Percentiles rank a stretch among this genome's conserved stretches.
Conservation (phyloP, 2,113 vertebrate species). For the Helogale parvula region DNA sequence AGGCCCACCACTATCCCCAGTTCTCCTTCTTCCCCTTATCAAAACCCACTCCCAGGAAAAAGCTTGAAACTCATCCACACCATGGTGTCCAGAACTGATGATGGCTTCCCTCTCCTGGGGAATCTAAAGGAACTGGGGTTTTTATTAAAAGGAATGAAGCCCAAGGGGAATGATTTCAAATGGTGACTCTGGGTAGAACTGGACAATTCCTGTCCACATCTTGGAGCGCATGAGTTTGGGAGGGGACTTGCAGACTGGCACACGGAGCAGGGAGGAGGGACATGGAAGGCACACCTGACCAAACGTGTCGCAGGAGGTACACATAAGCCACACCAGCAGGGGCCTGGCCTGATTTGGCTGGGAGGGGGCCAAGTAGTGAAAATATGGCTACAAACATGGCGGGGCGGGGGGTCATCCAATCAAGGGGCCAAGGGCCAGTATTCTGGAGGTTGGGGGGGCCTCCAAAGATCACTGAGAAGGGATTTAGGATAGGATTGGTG, state of each 20-base stretch:
- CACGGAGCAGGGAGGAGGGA: neutral
- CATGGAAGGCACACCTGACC: neutral
- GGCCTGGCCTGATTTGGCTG: neutral
- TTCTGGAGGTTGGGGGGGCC: accelerated
- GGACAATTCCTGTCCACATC: neutral
- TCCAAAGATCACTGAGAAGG: neutral
- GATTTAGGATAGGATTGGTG: too few relatives aligned
- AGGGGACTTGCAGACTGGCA: neutral
- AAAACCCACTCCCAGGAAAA: neutral
- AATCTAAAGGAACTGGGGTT: neutral
- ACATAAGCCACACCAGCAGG: accelerated
- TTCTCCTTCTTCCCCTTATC: neutral
- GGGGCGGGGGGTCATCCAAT: neutral
- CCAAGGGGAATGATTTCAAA: neutral
- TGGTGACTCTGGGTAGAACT: neutral
- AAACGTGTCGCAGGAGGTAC: too few relatives aligned
- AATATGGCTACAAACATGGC: accelerated
- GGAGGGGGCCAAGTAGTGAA: neutral
- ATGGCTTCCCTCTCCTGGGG: neutral
- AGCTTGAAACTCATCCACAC: neutral
- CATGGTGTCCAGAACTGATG: neutral
- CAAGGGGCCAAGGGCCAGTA: accelerated
- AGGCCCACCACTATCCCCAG: neutral
- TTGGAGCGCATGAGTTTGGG: neutral
- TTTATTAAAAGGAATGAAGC: neutral